Base-by-base conservation (phyloP, 2,113 vertebrate species). In the Malurus elegans region DNA sequence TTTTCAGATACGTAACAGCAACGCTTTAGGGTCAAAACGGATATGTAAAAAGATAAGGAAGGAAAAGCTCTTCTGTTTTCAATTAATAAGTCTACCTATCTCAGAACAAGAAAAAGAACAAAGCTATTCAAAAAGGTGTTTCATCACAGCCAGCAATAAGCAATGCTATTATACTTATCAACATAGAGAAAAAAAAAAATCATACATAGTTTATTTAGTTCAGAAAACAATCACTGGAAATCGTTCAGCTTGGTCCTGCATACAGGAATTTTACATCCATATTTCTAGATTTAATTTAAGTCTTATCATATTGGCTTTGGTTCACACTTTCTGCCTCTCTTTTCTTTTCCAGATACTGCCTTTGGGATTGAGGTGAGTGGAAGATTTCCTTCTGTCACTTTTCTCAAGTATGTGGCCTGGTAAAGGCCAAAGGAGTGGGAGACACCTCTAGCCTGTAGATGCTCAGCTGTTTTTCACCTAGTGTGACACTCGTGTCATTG, bases 351-450 rank as follows among this genome's bases (percentile, higher is more conserved):
- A 97, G 96, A 93, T 88, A 56, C 88, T 88, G 72, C 69, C 75
- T 83, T 95, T 83, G 96, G 94, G 67, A n/a, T 88, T 88, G 96
- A 96, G 96, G 96, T 97, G 60, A 96, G 96, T 90, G 18, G 67
- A 66, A 78, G 48, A 79, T 60, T 83, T 83, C 23, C 92, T 87
- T 74, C 60, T 83, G 26, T 61, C 28, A n/a, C 32, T 76, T 56
- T 79, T 88, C 38, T 82, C 38, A 38, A 24, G 60, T 38, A 38
- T 53, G 18, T 86, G 57, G 26, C 56, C 61, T 78, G 15, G 36
- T 74, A 51, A 62, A 89, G 57, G 47, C 38, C 21, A 66, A 62
- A 78, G 34, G n/a, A 78, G 42, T 4, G 10, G 47, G 36, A 26
- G 72, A 54, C 89, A 29, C 2, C 25, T 79, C 20, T 34, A 58